phyloP scores from a whole-genome alignment of 2,797 vertebrate species.

The Knipowitschia caucasica region DNA sequence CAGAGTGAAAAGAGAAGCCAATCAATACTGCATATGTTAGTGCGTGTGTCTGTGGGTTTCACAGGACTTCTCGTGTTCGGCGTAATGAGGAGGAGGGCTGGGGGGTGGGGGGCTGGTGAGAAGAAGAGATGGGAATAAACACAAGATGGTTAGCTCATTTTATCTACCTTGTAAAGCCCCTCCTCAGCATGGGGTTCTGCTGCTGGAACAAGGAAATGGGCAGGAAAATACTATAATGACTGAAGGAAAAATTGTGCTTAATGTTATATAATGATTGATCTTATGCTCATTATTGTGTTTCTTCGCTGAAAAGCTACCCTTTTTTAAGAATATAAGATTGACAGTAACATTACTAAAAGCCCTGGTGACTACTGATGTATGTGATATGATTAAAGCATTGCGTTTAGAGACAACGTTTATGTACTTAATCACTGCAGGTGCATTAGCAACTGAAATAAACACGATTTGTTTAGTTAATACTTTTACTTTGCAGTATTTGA shows the following conservation, averaged over 20 bases:
- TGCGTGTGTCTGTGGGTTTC: slow-evolving; percentile 44
- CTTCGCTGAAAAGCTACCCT: slow-evolving; percentile 40
- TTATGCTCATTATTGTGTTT: slow-evolving; percentile 50
- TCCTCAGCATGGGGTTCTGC: slow-evolving; percentile 45
- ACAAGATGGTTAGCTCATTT: slow-evolving; percentile 61
- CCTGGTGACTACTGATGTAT: background rate
- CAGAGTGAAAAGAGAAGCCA: slow-evolving; percentile 42
- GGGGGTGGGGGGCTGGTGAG: slow-evolving; percentile 20
- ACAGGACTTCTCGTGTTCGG: slow-evolving; percentile 25
- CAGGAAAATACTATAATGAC: slow-evolving; percentile 27
- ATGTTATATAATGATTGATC: slow-evolving; percentile 63
- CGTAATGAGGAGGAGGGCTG: slow-evolving; percentile 48
- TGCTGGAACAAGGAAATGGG: slow-evolving; percentile 42
- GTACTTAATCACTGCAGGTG: too few species aligned
- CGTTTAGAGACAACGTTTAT: too few species aligned
- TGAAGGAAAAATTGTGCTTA: slow-evolving; percentile 55
- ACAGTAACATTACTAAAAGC: background rate
- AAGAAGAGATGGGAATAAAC: slow-evolving; percentile 27
- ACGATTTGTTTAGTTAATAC: too few species aligned
- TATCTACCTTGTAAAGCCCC: slow-evolving; percentile 47
- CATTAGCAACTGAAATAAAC: too few species aligned
- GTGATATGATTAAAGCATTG: background rate
- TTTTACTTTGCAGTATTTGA: too few species aligned
- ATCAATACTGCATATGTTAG: slow-evolving; percentile 63
- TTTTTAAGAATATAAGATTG: background rate